Percentiles rank a stretch among this genome's conserved stretches.
Evolutionary conservation across 2,888 invertebrate genomes (phyloP).

Genomic region (Leucozona laternaria): DNA sequence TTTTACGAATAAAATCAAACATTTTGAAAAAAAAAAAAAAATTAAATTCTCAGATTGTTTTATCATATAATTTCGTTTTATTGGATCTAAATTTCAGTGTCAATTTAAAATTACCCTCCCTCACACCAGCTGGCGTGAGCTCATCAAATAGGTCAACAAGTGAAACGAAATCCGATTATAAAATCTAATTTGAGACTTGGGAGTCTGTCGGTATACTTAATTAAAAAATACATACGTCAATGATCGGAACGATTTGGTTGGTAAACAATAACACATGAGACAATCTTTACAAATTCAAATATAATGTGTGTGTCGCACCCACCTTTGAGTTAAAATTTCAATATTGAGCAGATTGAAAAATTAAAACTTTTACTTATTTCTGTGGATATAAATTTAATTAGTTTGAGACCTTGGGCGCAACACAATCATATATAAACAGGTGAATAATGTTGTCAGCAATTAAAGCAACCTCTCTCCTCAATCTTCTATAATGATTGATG

Average conservation of each 20-base stretch:
- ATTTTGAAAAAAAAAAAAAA: slow-evolving; percentile 60
- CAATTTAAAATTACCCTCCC: slow-evolving; percentile 6
- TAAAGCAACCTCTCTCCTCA: slow-evolving; percentile 21
- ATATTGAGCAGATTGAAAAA: slow-evolving; percentile 29
- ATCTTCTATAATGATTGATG: slow-evolving; percentile 81
- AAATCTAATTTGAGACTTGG: slow-evolving; percentile 20
- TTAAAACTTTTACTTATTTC: slow-evolving; percentile 26
- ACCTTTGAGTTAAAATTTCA: slow-evolving; percentile 10
- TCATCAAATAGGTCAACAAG: slow-evolving; percentile 42
- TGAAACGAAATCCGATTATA: slow-evolving; percentile 31
- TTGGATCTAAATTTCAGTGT: neutral
- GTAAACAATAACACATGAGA: slow-evolving; percentile 22
- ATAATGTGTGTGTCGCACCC: slow-evolving; percentile 46
- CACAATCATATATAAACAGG: slow-evolving; percentile 49
- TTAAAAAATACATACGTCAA: slow-evolving; percentile 32
- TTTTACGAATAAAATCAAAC: slow-evolving; percentile 73
- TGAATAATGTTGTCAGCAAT: slow-evolving; percentile 45
- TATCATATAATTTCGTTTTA: neutral
- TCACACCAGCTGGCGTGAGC: slow-evolving; percentile 18
- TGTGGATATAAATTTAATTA: slow-evolving; percentile 43
- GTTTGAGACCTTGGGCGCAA: slow-evolving; percentile 43
- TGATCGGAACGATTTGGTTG: slow-evolving; percentile 39
- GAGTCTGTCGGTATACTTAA: slow-evolving; percentile 10
- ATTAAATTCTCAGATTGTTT: neutral
- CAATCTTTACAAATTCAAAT: slow-evolving; percentile 44